phyloP scores from a whole-genome alignment of 2,113 vertebrate genomes.

The Ictalurus furcatus region DNA sequence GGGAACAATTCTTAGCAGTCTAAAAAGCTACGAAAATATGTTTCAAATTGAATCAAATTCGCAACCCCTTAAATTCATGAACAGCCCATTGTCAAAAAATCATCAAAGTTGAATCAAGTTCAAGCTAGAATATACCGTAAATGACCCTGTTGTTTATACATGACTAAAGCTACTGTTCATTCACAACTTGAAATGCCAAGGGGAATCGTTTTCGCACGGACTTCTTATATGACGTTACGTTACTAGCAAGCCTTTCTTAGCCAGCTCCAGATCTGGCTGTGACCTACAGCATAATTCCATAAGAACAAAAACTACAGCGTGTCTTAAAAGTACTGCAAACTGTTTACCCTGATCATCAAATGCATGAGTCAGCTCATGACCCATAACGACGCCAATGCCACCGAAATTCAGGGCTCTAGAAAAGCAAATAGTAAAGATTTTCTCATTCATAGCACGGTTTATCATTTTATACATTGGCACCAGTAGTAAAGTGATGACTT shows the following conservation, averaged over 20 bases:
- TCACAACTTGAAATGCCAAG: background rate
- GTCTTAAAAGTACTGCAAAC: background rate
- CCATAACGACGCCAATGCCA: constrained; percentile 94
- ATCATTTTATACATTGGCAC: background rate
- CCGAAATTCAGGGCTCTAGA: constrained; percentile 91
- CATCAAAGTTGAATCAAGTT: background rate
- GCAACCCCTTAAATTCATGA: background rate
- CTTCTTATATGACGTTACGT: background rate
- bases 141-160: background rate
- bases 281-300: background rate
- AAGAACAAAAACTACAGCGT: background rate
- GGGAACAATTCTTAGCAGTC: background rate
- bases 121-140: background rate
- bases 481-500: background rate
- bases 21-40: background rate
- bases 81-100: background rate
- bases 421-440: constrained; percentile 9
- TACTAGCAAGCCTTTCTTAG: background rate
- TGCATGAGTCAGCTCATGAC: constrained; percentile 93
- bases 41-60: background rate
- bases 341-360: constrained; percentile 92
- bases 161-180: background rate
- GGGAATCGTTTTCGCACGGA: background rate
- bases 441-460: background rate
- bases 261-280: background rate